Base-by-base conservation (phyloP, 2,888 invertebrate genomes). In the Mycalesis mineus region DNA sequence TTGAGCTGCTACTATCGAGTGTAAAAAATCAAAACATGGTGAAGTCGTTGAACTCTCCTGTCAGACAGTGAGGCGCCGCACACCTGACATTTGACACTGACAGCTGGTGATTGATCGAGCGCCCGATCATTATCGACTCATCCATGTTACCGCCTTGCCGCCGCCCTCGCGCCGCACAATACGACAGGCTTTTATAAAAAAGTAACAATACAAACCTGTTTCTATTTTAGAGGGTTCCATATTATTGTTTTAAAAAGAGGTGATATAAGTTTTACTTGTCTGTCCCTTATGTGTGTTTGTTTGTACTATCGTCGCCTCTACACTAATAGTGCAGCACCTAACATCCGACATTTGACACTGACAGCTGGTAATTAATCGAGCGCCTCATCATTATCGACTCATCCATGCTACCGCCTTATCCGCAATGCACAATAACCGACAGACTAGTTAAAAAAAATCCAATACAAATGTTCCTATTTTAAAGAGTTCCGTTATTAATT, bases 251-350 rank as follows among this genome's bases (percentile, higher is more conserved):
- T n/a, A n/a, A n/a, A n/a, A n/a, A n/a, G n/a, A n/a, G n/a, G n/a
- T n/a, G n/a, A n/a, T n/a, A n/a, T n/a, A n/a, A n/a, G n/a, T n/a
- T n/a, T n/a, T n/a, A n/a, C n/a, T n/a, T n/a, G n/a, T n/a, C n/a
- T n/a, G n/a, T n/a, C n/a, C n/a, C n/a, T n/a, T n/a, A n/a, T n/a
- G n/a, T n/a, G n/a, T n/a, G n/a, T n/a, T n/a, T n/a, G n/a, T n/a
- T n/a, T n/a, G n/a, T n/a, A n/a, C n/a, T n/a, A n/a, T n/a, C n/a
- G n/a, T n/a, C n/a, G n/a, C n/a, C n/a, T n/a, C n/a, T n/a, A n/a
- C 65, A 71, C 71, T 85, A 85, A 85, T 85, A 68, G 76, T 72
- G 45, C 77, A 85, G 85, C 85, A 85, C 86, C 86, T 71, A 68
- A 64, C 67, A 58, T 53, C 51, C 70, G 73, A 71, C 74, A 75